Evolutionary conservation across 2,797 vertebrate genomes (phyloP).

Genomic region (Tinamus major): DNA sequence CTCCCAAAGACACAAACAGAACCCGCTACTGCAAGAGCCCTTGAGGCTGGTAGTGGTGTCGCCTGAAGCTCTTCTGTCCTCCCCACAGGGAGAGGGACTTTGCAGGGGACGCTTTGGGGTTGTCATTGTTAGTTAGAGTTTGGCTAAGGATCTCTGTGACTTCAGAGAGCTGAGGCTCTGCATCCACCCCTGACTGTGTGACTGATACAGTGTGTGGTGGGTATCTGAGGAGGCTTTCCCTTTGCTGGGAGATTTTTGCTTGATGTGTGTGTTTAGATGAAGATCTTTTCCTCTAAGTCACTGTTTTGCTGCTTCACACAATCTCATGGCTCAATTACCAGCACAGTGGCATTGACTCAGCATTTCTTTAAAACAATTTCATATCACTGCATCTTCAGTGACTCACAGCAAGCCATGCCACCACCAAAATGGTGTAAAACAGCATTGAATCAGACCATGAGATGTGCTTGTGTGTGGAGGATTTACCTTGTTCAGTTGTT

Average conservation of each 20-base stretch:
- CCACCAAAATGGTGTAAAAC: background rate
- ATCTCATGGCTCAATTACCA: background rate
- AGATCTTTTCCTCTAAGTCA: background rate
- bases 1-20: background rate
- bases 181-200: background rate
- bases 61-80: fast-evolving
- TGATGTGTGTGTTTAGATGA: background rate
- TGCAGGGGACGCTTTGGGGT: background rate
- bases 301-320: fast-evolving
- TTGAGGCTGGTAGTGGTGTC: fast-evolving
- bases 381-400: background rate
- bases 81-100: background rate
- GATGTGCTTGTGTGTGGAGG: background rate
- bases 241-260: background rate
- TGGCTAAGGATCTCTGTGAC: background rate
- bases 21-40: background rate
- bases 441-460: background rate
- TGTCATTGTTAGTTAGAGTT: background rate
- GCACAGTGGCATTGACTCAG: fast-evolving
- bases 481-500: background rate
- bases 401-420: background rate
- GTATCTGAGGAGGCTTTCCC: background rate
- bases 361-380: background rate
- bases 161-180: background rate
- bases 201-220: fast-evolving